Evolutionary conservation across 1,140 invertebrate genomes (phyloP).

Genomic region (Hyphantria cunea): DNA sequence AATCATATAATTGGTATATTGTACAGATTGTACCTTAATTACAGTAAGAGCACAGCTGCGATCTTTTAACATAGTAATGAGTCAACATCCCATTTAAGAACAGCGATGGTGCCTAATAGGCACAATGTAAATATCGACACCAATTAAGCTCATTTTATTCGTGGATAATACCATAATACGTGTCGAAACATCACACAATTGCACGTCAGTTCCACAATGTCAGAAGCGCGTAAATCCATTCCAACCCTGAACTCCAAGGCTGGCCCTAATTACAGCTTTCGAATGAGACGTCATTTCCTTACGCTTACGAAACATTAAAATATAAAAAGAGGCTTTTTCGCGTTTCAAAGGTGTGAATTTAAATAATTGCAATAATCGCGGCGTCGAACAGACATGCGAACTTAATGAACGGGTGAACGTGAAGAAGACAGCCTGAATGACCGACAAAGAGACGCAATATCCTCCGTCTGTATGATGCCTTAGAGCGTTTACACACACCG

Average conservation of each 20-base stretch:
- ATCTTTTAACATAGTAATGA: constrained; percentile 23
- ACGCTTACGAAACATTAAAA: constrained; percentile 77
- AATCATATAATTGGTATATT: constrained; percentile 6
- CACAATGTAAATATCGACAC: constrained; percentile 47
- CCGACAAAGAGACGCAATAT: constrained; percentile 34
- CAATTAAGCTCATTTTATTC: constrained; percentile 34
- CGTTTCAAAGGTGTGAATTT: constrained; percentile 79
- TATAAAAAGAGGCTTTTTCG: constrained; percentile 75
- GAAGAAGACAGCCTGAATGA: constrained; percentile 58
- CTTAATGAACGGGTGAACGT: constrained; percentile 68
- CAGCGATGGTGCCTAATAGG: constrained; percentile 19
- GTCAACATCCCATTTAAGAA: constrained; percentile 22
- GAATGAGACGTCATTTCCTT: constrained; percentile 80
- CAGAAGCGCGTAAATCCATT: constrained; percentile 62
- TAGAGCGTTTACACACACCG: neutral
- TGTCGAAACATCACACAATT: constrained; percentile 72
- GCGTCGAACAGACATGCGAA: constrained; percentile 71
- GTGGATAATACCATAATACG: constrained; percentile 26
- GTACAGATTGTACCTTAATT: constrained; percentile 3
- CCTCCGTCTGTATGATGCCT: constrained; percentile 11
- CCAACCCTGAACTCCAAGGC: constrained; percentile 67
- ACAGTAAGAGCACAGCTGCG: constrained; percentile 21
- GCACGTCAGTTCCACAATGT: constrained; percentile 61
- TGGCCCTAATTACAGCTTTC: constrained; percentile 80
- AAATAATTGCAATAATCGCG: constrained; percentile 80